These are phyloP conservation scores for Vireo altiloquus DNA, from an alignment of 2,113 vertebrate genomes.

Conservation along the genomic window DNA sequence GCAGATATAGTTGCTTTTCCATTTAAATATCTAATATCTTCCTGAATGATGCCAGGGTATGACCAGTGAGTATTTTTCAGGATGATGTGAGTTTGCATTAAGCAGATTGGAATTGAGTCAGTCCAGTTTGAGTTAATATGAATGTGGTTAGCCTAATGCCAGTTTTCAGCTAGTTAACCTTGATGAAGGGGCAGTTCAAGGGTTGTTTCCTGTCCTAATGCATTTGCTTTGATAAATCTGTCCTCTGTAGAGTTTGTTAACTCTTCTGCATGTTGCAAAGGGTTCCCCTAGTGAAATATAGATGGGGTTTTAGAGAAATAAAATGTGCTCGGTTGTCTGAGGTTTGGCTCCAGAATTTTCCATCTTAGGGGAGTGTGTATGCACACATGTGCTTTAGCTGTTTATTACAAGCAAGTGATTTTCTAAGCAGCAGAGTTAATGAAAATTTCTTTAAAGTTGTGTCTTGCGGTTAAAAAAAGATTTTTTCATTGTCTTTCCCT, in stretches of 20 bases:
- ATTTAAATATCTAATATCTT: neutral
- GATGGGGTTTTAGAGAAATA: neutral
- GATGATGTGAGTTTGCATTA: neutral
- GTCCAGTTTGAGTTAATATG: neutral
- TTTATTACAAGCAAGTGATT: neutral
- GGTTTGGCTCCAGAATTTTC: neutral
- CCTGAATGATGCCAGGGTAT: neutral
- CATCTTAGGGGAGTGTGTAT: neutral
- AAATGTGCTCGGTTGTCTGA: neutral
- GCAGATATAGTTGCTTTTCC: neutral
- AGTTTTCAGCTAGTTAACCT: neutral
- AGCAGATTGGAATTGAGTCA: neutral
- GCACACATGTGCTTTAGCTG: accelerated
- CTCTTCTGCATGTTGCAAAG: neutral
- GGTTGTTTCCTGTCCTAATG: neutral
- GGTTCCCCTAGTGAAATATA: neutral
- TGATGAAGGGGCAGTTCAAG: neutral
- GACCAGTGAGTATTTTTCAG: neutral
- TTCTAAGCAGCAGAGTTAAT: neutral
- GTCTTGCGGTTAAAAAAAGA: neutral
- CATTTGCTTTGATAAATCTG: neutral
- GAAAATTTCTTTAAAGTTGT: neutral
- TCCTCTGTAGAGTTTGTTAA: neutral
- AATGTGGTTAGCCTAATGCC: neutral
- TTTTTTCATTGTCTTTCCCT: neutral